Percentiles rank a stretch among this genome's conserved stretches.
phyloP scores from a whole-genome alignment of 2,888 invertebrate genomes.

The Alviniconcha strummeri region DNA sequence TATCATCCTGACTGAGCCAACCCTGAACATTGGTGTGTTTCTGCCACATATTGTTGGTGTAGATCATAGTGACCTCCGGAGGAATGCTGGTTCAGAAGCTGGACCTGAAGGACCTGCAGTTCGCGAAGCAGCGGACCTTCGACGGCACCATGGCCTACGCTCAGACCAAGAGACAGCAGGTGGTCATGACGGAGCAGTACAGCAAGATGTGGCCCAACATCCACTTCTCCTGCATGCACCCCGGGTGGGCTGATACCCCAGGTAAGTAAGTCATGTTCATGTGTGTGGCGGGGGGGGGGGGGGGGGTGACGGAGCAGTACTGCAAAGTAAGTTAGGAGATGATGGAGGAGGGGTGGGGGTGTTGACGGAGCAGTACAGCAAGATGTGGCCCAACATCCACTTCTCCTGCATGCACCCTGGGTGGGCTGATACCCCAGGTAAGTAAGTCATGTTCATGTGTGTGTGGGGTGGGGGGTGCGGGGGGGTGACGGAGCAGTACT shows the following conservation, averaged over 20 bases:
- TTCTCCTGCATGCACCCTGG: slow-evolving; percentile 76
- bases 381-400: slow-evolving; percentile 71
- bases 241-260: slow-evolving; percentile 76
- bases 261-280: slow-evolving; percentile 61
- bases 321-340: no score
- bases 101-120: slow-evolving; percentile 73
- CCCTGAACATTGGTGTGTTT: no score
- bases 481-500: no score
- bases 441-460: background rate
- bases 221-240: slow-evolving; percentile 75
- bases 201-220: slow-evolving; percentile 72
- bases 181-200: slow-evolving; percentile 73
- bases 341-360: slow-evolving; percentile 50
- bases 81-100: slow-evolving; percentile 75
- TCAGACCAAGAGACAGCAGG: slow-evolving; percentile 75
- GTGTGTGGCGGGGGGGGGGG: background rate
- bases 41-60: slow-evolving; percentile 26
- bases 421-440: slow-evolving; percentile 76
- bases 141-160: slow-evolving; percentile 75
- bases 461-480: background rate
- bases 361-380: slow-evolving; percentile 73
- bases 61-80: slow-evolving; percentile 74
- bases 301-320: no score
- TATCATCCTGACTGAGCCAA: no score
- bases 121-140: slow-evolving; percentile 73